These are phyloP conservation scores for Fukomys damarensis DNA, from an alignment of 2,113 vertebrate species.

Conservation along the genomic window DNA sequence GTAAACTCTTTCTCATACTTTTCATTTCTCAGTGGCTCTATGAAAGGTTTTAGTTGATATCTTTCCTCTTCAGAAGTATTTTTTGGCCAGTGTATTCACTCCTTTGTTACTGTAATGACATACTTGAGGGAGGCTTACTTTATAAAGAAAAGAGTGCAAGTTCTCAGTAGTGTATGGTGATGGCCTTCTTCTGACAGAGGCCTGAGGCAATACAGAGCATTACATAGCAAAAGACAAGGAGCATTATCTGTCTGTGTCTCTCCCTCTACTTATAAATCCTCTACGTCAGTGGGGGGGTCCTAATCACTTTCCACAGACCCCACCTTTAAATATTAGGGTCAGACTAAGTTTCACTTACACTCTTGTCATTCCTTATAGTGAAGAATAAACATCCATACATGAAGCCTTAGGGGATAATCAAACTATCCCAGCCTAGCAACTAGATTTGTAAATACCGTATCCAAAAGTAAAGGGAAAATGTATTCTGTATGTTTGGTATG, in stretches of 20 bases:
- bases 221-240: background rate
- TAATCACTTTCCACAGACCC: background rate
- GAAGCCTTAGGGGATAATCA: background rate
- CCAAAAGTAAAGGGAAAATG: constrained; percentile 24
- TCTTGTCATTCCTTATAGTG: background rate
- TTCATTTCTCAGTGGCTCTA: background rate
- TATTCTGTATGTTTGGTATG: background rate
- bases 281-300: background rate
- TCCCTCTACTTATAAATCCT: too few relatives aligned
- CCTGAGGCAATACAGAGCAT: background rate
- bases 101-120: background rate
- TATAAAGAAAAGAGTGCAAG: background rate
- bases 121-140: background rate
- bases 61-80: background rate
- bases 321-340: background rate
- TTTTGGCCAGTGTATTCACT: background rate
- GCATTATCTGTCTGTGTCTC: background rate
- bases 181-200: background rate
- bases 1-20: background rate
- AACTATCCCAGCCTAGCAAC: background rate
- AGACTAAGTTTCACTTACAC: background rate
- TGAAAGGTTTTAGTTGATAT: background rate
- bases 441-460: constrained; percentile 30
- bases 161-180: background rate
- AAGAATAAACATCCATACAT: background rate